Evolutionary conservation across 2,113 vertebrate genomes (phyloP), one percentile per base, ranked within the genome.

Genomic region (Chionis minor): DNA sequence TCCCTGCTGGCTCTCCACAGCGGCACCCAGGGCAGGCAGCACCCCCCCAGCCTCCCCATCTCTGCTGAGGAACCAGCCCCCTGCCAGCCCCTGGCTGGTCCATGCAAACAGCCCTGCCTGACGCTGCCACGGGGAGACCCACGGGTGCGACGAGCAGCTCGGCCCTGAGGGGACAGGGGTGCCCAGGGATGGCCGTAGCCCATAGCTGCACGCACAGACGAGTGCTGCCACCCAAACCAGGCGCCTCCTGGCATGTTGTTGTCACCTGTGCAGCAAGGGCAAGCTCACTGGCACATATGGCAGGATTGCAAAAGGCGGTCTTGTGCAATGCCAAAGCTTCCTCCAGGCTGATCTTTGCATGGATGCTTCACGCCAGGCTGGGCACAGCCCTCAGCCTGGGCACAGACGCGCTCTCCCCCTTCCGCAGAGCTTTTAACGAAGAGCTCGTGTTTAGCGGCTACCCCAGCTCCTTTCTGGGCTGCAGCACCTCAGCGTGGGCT

Each of bases 41-140:
- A 67, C 27, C 32, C 20, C n/a, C 32, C 23, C n/a, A n/a, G 54
- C 9, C 23, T 16, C 54, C 26, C 52, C 22, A 3, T 16, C 26
- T 62, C n/a, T 47, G 5, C 22, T 5, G 47, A 21, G 86, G 55
- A 22, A 75, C 44, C 28, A 42, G 11, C 19, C 10, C 51, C 63
- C n/a, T 63, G 40, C 4, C 38, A 22, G n/a, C 8, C 27, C 10
- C 42, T 19, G 23, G n/a, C 16, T 62, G n/a, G 28, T 18, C 61
- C 2, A 3, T 21, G 33, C 56, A 21, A 65, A 35, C 33, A 52
- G 12, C 51, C 20, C 24, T 63, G 32, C 35, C 38, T 33, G 58
- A 6, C 72, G 70, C 38, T 1, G 0, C 58, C 15, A 30, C 2
- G 0, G 38, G 45, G 27, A 66, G 22, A 66, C 30, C 14, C 2